A percentile compares a stretch with the other conserved stretches of the same genome.
phyloP scores from a whole-genome alignment of 2,113 vertebrate species.

The Centropus bengalensis region DNA sequence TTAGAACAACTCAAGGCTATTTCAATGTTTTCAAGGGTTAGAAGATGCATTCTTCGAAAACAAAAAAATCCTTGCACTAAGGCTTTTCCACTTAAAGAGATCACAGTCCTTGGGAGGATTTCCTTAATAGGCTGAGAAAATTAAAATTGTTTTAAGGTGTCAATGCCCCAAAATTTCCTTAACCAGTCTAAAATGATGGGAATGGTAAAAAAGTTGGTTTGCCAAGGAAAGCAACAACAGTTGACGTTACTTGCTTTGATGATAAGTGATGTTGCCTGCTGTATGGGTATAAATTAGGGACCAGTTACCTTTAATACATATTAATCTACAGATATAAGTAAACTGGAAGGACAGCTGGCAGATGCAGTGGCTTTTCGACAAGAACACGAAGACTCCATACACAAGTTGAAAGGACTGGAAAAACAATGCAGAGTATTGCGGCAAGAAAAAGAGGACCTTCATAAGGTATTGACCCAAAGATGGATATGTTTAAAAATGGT shows the following conservation, averaged over 20 bases:
- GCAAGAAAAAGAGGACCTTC: slow-evolving; percentile 92
- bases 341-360: slow-evolving; percentile 90
- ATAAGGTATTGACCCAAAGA: slow-evolving; percentile 83
- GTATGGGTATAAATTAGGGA: background rate
- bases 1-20: background rate
- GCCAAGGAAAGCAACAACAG: background rate
- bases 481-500: fast-evolving
- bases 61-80: background rate
- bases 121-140: background rate
- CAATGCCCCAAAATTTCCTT: background rate
- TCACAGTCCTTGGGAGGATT: background rate
- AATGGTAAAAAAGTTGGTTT: background rate
- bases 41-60: background rate
- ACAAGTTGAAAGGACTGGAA: slow-evolving; percentile 88
- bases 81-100: background rate
- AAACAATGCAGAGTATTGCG: slow-evolving; percentile 86
- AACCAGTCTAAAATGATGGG: background rate
- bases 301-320: background rate
- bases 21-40: background rate
- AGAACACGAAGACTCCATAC: slow-evolving; percentile 88
- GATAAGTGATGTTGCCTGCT: background rate
- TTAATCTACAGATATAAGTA: slow-evolving; percentile 83
- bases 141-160: background rate
- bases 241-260: background rate
- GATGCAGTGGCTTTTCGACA: slow-evolving; percentile 87